Base-by-base conservation (phyloP, 2,888 invertebrate species). In the Archaeoteleia sp. region DNA sequence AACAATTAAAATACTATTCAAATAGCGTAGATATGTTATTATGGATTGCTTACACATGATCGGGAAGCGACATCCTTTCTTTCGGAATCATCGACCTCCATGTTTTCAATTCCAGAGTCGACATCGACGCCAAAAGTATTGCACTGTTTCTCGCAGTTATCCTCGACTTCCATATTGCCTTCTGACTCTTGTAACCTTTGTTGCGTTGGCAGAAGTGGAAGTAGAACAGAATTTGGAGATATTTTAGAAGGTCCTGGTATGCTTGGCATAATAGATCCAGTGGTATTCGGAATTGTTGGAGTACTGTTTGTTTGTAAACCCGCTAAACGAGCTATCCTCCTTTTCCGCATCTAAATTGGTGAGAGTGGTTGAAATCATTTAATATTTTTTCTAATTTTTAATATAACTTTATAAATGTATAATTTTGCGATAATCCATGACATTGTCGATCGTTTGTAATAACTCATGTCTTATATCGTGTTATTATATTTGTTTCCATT, bases 261-360 rank as follows among this genome's bases (percentile, higher is more conserved):
- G 83, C 73, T 88, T 78, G 86, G 88, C 73, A 87, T 83, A 79
- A 39, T 40, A 12, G 65, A 51, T 20, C 3, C 20, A 49, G 32
- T 27, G 25, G 8, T 81, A 78, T 88, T 84, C 1, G 86, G 77
- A 30, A 87, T 86, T 48, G 87, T 86, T 25, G 85, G 86, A 49
- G 88, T 86, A 29, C 87, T 87, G 60, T 87, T 85, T 37, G 87
- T 88, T 70, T 90, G 88, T 57, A 90, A 85, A 40, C 89, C 91
- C 42, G 90, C 90, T 70, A 94, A 87, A 63, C 93, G 90, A 55
- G 92, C 93, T 79, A 94, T 86, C 70, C 94, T 90, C 78, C 93
- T 88, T 83, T 91, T 89, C 75, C 94, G 89, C 85, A 94, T 93
- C 93, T 94, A n/a, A n/a, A n/a, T n/a, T n/a, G n/a, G n/a, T n/a